A percentile compares a stretch with the other conserved stretches of the same genome.
These are phyloP conservation scores for Nomada lathburiana DNA, from an alignment of 2,888 invertebrate genomes.

Conservation along the genomic window DNA sequence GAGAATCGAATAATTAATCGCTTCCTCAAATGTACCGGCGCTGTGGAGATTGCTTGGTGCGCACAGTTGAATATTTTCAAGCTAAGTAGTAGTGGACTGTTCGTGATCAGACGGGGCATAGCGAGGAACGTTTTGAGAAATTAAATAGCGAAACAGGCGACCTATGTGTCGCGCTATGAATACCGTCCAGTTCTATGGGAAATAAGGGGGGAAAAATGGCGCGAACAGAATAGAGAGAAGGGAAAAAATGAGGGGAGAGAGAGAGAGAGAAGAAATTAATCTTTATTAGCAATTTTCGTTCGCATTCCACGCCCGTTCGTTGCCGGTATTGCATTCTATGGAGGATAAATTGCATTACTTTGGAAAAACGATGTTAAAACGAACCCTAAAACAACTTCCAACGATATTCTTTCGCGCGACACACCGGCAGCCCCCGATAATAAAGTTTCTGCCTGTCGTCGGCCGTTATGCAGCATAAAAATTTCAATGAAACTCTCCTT, in stretches of 20 bases:
- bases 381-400: constrained; percentile 20
- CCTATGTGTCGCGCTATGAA: background rate
- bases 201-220: background rate
- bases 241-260: background rate
- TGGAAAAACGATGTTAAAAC: constrained; percentile 32
- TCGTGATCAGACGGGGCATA: background rate
- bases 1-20: constrained; percentile 23
- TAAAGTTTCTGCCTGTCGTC: constrained; percentile 45
- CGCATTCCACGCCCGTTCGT: background rate
- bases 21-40: constrained; percentile 13
- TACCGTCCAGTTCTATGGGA: no score
- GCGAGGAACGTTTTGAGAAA: no score
- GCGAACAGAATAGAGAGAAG: background rate
- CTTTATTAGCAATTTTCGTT: constrained; percentile 17
- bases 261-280: constrained; percentile 7
- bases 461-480: constrained; percentile 57
- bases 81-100: background rate
- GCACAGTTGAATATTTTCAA: background rate
- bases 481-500: constrained; percentile 65
- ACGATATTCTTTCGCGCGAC: constrained; percentile 30
- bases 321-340: constrained; percentile 1
- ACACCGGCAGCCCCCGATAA: constrained; percentile 27
- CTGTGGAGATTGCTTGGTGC: background rate
- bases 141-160: background rate
- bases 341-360: constrained; percentile 27